Base-by-base conservation (phyloP, 1,140 invertebrate species). In the Drosophila kikkawai region DNA sequence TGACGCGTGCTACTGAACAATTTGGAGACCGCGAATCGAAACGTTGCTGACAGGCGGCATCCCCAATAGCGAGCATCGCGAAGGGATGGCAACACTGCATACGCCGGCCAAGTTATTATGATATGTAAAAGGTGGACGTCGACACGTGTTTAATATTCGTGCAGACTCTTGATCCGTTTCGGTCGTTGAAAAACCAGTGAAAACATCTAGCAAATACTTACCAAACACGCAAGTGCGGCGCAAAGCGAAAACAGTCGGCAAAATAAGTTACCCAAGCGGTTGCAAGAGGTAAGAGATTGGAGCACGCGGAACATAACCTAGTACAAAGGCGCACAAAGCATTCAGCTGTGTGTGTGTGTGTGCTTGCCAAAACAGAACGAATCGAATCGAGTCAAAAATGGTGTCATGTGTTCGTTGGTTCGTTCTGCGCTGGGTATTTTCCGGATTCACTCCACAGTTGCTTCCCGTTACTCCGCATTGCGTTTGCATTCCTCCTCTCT, bases 81-180 rank as follows among this genome's bases (percentile, higher is more conserved):
- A 39, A 56, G 44, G 56, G 76, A 53, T 88, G 85, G 86, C 86
- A 82, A 90, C 86, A 80, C 86, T 86, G 77, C 63, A 73, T 76
- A 80, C 82, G 91, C 91, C 91, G 91, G 91, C 87, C 91, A 92
- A 92, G 87, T 92, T 92, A 92, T 92, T 92, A 91, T 92, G 91
- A 91, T 92, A 91, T 87, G 82, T 79, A 91, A 79, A 92, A 92
- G 85, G 74, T 91, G 75, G 77, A 87, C 84, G 84, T 88, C 87
- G 91, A 91, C 91, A 92, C 91, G 91, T 92, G 91, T 92, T 92
- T 92, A 91, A 88, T 39, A 56, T 80, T 79, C 77, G 71, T 85
- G 79, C 66, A 77, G 69, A n/a, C 60, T 56, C 65, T 56, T 34
- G 79, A 41, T 82, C 26, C 60, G 48, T 63, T 51, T 47, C 47